Conservation (phyloP, 2,888 invertebrate species). For the Esperia sulphurella region DNA sequence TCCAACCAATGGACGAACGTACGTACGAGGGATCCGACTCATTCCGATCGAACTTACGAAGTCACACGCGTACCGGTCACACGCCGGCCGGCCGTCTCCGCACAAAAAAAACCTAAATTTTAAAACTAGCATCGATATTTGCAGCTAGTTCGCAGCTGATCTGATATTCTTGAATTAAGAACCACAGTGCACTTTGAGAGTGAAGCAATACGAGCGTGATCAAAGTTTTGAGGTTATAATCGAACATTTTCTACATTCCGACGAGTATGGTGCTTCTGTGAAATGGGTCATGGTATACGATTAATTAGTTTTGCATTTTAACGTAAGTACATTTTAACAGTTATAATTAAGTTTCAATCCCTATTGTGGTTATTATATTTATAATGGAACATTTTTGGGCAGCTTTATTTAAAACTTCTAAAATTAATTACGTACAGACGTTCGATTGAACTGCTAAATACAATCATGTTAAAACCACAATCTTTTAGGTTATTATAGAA, state of each 20-base stretch:
- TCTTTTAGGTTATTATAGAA: neutral
- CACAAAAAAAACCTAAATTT: neutral
- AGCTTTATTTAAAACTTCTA: neutral
- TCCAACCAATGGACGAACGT: conserved; percentile 28
- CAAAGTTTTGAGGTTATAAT: conserved; percentile 35
- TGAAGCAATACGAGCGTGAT: conserved; percentile 19
- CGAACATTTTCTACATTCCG: conserved; percentile 19
- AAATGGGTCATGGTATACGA: conserved; percentile 27
- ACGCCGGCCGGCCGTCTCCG: conserved; percentile 44
- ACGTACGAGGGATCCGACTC: too few relatives aligned
- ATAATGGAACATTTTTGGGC: neutral
- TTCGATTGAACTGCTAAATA: too few relatives aligned
- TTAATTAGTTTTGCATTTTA: conserved; percentile 18
- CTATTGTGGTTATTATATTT: neutral
- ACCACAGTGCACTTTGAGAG: neutral
- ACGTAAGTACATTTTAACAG: conserved; percentile 10
- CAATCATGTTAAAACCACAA: neutral
- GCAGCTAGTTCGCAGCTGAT: neutral
- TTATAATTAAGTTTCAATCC: neutral
- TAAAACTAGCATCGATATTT: neutral
- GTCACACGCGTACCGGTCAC: conserved; percentile 29
- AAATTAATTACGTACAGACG: neutral
- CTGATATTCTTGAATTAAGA: neutral
- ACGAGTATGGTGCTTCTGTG: conserved; percentile 28
- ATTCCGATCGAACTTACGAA: conserved; percentile 21